These are phyloP conservation scores for Amiota communis DNA, from an alignment of 2,888 invertebrate species.

Conservation along the genomic window DNA sequence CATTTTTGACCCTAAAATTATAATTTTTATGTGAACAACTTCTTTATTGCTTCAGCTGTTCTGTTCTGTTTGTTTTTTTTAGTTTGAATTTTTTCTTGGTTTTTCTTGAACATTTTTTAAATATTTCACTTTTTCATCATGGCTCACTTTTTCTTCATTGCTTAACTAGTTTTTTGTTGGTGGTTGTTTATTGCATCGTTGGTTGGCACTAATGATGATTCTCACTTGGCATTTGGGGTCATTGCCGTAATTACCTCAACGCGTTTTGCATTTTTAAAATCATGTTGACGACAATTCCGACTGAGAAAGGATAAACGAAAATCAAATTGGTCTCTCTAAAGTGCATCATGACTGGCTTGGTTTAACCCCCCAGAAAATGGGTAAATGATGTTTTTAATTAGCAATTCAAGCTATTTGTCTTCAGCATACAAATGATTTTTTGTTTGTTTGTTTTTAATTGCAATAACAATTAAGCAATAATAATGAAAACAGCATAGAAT, in stretches of 20 bases:
- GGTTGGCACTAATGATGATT: background rate
- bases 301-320: background rate
- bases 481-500: no score
- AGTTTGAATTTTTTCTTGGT: background rate
- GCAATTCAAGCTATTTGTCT: slow-evolving; percentile 43
- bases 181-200: background rate
- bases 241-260: slow-evolving; percentile 28
- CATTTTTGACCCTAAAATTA: no score
- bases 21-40: no score
- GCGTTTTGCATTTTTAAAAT: slow-evolving; percentile 27
- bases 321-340: no score
- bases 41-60: no score
- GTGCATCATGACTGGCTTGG: no score
- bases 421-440: slow-evolving; percentile 46
- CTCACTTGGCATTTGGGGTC: slow-evolving; percentile 23
- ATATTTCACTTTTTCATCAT: background rate
- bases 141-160: background rate
- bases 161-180: background rate
- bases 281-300: slow-evolving; percentile 12
- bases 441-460: slow-evolving; percentile 47
- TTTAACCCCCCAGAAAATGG: slow-evolving; percentile 12
- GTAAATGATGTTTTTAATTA: slow-evolving; percentile 48
- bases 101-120: background rate
- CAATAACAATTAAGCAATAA: slow-evolving; percentile 17
- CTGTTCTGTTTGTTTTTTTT: no score